phyloP scores from a whole-genome alignment of 1,140 invertebrate genomes.

The Scaptomyza pallida region DNA sequence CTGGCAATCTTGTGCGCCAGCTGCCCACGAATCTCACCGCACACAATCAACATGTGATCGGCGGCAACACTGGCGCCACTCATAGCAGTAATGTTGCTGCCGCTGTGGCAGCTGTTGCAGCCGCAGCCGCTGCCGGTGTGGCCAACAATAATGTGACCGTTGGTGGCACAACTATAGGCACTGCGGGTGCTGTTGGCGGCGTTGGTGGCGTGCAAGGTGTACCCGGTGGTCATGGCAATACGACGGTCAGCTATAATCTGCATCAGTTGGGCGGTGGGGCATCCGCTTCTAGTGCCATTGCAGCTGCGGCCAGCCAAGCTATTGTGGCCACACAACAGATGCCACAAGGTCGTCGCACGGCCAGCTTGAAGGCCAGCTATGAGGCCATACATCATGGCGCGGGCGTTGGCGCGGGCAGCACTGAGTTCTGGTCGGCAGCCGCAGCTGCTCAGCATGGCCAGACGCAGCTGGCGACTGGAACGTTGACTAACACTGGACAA shows the following conservation, averaged over 20 bases:
- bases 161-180: neutral
- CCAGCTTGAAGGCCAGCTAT: constrained; percentile 97
- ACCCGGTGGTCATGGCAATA: constrained; percentile 21
- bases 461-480: constrained; percentile 21
- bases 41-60: constrained; percentile 39
- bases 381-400: constrained; percentile 90
- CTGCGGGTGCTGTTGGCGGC: constrained; percentile 20
- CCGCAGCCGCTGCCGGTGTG: constrained; percentile 31
- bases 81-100: constrained; percentile 15
- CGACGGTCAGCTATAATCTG: constrained; percentile 83
- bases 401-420: constrained; percentile 85
- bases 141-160: constrained; percentile 23
- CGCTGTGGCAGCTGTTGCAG: constrained; percentile 30
- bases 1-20: constrained; percentile 54
- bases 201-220: constrained; percentile 18
- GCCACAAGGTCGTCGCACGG: constrained; percentile 96
- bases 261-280: constrained; percentile 86
- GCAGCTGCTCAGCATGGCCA: constrained; percentile 34
- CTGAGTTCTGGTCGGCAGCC: constrained; percentile 85
- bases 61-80: neutral
- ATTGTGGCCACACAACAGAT: constrained; percentile 98
- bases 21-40: constrained; percentile 46
- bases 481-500: constrained; percentile 4
- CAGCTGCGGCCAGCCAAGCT: constrained; percentile 97
- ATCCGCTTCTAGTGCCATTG: constrained; percentile 91